Evolutionary conservation across 2,888 invertebrate genomes (phyloP).

Genomic region (Sminthurinus aureus): DNA sequence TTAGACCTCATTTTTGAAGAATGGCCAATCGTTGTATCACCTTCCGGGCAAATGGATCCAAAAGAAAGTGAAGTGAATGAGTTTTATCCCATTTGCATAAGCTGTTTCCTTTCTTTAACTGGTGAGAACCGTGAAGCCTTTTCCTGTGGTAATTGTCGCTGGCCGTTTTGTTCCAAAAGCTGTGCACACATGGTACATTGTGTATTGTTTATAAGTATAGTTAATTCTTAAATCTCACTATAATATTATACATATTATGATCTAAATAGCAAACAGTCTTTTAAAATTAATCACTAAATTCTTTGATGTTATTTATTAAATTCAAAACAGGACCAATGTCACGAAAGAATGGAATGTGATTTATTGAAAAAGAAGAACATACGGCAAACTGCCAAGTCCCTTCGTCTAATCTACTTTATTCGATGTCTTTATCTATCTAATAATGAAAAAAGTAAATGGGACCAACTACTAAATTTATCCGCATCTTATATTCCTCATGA

Average conservation of each 20-base stretch:
- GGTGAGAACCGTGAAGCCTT: background rate
- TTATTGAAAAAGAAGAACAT: conserved; percentile 26
- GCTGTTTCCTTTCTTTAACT: conserved; percentile 31
- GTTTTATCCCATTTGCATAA: conserved; percentile 18
- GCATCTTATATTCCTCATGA: conserved; percentile 1
- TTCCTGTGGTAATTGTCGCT: conserved; percentile 20
- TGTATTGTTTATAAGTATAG: background rate
- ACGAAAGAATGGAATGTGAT: conserved; percentile 29
- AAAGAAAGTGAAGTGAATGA: conserved; percentile 3
- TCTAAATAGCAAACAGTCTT: no score
- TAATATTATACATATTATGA: no score
- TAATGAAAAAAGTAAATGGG: background rate
- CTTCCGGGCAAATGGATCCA: conserved; percentile 32
- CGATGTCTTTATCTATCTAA: conserved; percentile 22
- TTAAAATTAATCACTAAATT: no score
- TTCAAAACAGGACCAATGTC: background rate
- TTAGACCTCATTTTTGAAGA: conserved; percentile 32
- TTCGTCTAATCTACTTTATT: conserved; percentile 33
- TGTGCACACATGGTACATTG: background rate
- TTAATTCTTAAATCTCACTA: no score
- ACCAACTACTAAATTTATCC: conserved; percentile 7
- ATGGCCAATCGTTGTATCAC: conserved; percentile 12
- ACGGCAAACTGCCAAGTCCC: background rate
- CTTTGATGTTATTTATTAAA: no score
- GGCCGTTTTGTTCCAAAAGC: conserved; percentile 29